Base-by-base conservation (phyloP, 2,888 invertebrate species). In the Epirrhoe alternata region DNA sequence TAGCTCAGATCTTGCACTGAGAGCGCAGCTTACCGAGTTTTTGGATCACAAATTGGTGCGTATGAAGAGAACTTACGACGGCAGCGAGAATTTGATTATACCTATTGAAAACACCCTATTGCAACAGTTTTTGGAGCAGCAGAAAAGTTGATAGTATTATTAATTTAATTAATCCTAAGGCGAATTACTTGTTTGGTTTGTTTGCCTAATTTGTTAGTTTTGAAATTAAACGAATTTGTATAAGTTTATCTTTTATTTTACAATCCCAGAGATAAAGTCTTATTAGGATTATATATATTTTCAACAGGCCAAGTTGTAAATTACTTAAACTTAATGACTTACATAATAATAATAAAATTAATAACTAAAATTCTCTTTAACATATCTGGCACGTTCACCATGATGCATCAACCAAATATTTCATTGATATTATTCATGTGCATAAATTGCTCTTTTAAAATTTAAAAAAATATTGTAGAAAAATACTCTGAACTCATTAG, bases 21-120 rank as follows among this genome's bases (percentile, higher is more conserved):
- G 98, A 73, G 97, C 98, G 5, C 98, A 99, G 80, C 94, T 99
- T 2, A 98, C 97, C 0, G 99, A 99, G 90, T 99, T 99, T 88
- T 92, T 97, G 56, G 99, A 99, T 89, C 99, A 99, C 86, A 97
- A 98, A 85, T 94, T 99, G 76, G 95, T 99, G 5, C 97, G 96
- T 85, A 95, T 95, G 63, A 97, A 96, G 81, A 95, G 98, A 78
- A 96, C 95, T 14, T 90, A 93, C 33, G 98, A 98, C 85, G 98
- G 98, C 38, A 95, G 96, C 58, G 98, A 98, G 84, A 95, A 96
- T 81, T 91, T 98, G 38, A 82, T 94, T 24, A 97, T 98, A 84
- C 97, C 98, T 0, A 95, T 98, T 30, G 96, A 96, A 74, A 94
- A 94, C 71, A 84, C 88, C 12, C 92, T 98, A 50, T 86, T 98